Base-by-base conservation (phyloP, 2,888 invertebrate species). In the Mimumesa dahlbomi region DNA sequence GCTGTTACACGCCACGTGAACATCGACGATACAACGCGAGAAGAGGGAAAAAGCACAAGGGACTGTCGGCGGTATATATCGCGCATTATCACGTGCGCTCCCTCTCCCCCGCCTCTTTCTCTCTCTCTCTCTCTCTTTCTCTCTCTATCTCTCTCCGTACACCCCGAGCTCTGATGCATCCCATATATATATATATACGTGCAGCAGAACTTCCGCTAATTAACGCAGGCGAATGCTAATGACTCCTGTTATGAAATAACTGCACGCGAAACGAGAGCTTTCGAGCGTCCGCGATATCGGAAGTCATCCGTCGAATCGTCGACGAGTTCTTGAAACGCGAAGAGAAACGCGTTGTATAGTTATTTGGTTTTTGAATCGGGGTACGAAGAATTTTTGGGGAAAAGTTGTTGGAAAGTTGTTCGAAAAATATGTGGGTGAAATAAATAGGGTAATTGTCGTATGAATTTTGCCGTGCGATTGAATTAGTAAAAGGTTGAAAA, bases 181-280 rank as follows among this genome's bases (percentile, higher is more conserved):
- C 54, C 38, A 62, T 49, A 34, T 50, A 49, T 54, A 66, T 74
- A 62, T 49, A 34, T 50, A 49, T 54, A 66, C 77, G 40, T 63
- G 67, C 43, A 58, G 48, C 61, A 75, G 75, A 80, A 81, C 81
- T 80, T 80, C 80, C 80, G 80, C 73, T 81, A 78, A 80, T 80
- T 80, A 80, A 78, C 80, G 78, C 76, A 65, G 62, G 66, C 61
- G 66, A 61, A 81, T 74, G 81, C 80, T 80, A 80, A 80, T 81
- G 73, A 76, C 69, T 76, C 65, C 69, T 74, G 81, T 80, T 80
- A 81, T 76, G 76, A 78, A 81, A 80, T 73, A 80, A 73, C 77
- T 65, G 75, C 65, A 61, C 59, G 57, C 66, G 42, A 67, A 72
- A 80, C 59, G 75, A 77, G 77, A 80, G 74, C 71, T 77, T 80